Base-by-base conservation (phyloP, 1,140 invertebrate genomes). In the Trichoplusia ni region DNA sequence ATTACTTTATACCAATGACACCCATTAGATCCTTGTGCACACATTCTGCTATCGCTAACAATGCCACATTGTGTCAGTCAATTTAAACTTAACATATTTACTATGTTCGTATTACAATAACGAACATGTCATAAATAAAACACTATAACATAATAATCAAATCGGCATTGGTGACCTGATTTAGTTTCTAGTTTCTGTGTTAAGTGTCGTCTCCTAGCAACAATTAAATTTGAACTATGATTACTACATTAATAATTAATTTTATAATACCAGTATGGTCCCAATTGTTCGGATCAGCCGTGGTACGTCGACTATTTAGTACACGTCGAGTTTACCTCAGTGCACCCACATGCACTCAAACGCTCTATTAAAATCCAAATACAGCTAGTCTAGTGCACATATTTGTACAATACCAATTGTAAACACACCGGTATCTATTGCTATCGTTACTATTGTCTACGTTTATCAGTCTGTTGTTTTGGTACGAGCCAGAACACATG, bases 381-480 rank as follows among this genome's bases (percentile, higher is more conserved):
- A 58, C 54, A 58, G 23, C 29, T 44, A 14, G 7, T 44, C 13
- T 42, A 11, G 18, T n/a, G 9, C 4, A 37, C 23, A 38, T 56
- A 16, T 19, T 31, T 31, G 25, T 54, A 14, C 25, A 42, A 31
- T 42, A 29, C 21, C 13, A 16, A 25, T 47, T 42, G 27, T 60
- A 46, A 47, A 60, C 29, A 35, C 19, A 35, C 19, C 42, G 18
- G 40, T 60, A 47, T 60, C 56, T 60, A 46, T 25, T 23, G 31
- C 29, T 47, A 35, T 37, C 18, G 9, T 54, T 33, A 16, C 29
- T 47, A 60, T 47, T 33, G 29, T 13, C 18, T 60, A 46, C 42
- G 18, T 16, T 47, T 47, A 37, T 46, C 13, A 27, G n/a, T n/a
- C 16, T 9, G 33, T 63, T 63, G 37, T 63, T 63, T 63, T 63